Percentiles rank a stretch among this genome's conserved stretches.
Evolutionary conservation across 2,797 vertebrate genomes (phyloP).

Genomic region (Cyclopterus lumpus): DNA sequence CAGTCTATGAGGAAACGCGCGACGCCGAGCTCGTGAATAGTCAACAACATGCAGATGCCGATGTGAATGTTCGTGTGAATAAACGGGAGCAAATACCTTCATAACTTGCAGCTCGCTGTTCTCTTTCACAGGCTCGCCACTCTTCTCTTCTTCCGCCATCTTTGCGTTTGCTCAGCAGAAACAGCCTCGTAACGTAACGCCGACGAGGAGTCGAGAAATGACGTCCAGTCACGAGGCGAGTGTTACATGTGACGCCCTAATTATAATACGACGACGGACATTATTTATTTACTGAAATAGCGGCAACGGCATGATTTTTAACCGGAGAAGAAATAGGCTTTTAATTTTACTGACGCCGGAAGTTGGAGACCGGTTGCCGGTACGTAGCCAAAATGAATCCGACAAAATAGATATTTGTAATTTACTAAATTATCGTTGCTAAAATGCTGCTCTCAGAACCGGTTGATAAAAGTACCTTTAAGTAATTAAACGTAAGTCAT

Average conservation of each 20-base stretch:
- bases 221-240: not conserved
- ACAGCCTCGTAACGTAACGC: not conserved
- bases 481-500: too few species aligned
- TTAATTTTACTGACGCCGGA: constrained; percentile 58
- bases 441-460: accelerated
- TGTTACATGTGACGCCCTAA: accelerated
- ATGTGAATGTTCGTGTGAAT: accelerated
- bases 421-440: accelerated
- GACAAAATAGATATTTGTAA: not conserved
- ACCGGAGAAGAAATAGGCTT: constrained; percentile 19
- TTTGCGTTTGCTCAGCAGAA: constrained; percentile 50
- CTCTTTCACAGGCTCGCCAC: constrained; percentile 62
- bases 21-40: not conserved
- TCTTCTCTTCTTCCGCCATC: constrained; percentile 84
- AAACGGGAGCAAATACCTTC: constrained; percentile 63
- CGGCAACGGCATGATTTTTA: not conserved
- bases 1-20: not conserved
- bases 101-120: constrained; percentile 77
- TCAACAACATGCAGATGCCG: not conserved
- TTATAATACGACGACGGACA: accelerated
- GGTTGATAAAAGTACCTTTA: accelerated
- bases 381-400: constrained; percentile 62
- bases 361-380: constrained; percentile 45
- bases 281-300: accelerated
- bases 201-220: not conserved